A percentile compares a stretch with the other conserved stretches of the same genome.
Conservation (phyloP, 2,888 invertebrate genomes). For the Volucella inflata region DNA sequence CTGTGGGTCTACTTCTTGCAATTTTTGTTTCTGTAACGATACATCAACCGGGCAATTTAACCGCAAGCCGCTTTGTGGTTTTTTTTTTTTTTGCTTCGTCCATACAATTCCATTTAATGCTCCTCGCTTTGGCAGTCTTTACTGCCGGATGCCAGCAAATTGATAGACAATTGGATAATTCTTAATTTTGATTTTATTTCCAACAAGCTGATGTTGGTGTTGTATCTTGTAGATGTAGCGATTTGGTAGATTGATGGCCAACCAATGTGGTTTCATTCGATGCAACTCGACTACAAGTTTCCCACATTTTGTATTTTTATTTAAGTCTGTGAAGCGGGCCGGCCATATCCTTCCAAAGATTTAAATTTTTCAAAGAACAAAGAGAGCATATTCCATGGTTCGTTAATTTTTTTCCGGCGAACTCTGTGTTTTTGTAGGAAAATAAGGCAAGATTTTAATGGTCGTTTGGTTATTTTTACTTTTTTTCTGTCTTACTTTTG, state of each 20-base stretch:
- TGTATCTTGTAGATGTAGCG: conserved; percentile 5
- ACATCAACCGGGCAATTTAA: conserved; percentile 41
- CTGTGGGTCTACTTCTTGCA: not conserved
- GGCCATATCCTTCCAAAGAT: conserved; percentile 41
- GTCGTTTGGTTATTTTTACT: conserved; percentile 53
- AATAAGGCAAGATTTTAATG: conserved; percentile 60
- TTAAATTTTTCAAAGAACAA: conserved; percentile 55
- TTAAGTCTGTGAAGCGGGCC: conserved; percentile 15
- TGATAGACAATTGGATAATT: conserved; percentile 72
- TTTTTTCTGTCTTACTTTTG: conserved; percentile 13
- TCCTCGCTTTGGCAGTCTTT: conserved; percentile 24
- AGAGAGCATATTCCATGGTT: conserved; percentile 70
- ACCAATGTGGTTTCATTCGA: conserved; percentile 37
- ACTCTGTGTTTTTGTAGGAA: conserved; percentile 25
- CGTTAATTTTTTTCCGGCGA: conserved; percentile 61
- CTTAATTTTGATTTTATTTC: conserved; percentile 60
- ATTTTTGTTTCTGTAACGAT: conserved; percentile 10
- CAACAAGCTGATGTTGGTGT: not conserved
- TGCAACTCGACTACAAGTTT: conserved; percentile 17
- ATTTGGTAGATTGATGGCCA: conserved; percentile 34
- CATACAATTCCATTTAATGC: conserved; percentile 5
- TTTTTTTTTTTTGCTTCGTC: not conserved
- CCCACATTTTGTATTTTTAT: conserved; percentile 20
- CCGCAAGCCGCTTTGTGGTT: conserved; percentile 57
- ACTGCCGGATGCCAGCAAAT: conserved; percentile 63